phyloP scores from a whole-genome alignment of 2,888 invertebrate species.

The Galeruca laticollis region DNA sequence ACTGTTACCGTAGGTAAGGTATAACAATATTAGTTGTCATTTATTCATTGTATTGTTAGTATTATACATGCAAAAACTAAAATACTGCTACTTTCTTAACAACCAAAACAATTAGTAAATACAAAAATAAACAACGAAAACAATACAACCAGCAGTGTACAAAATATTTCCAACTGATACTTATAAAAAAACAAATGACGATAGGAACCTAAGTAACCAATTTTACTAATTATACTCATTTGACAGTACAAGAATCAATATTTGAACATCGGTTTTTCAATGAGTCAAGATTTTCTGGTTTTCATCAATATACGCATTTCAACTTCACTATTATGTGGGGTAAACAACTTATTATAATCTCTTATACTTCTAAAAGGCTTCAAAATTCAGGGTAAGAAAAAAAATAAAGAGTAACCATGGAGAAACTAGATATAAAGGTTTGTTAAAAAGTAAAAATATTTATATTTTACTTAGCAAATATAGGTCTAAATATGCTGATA shows the following conservation, averaged over 20 bases:
- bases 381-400: too few relatives aligned
- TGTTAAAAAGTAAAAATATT: too few relatives aligned
- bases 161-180: conserved; percentile 43
- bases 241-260: conserved; percentile 17
- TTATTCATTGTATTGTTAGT: neutral
- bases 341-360: too few relatives aligned
- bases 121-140: conserved; percentile 29
- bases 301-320: too few relatives aligned
- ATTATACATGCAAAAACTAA: neutral
- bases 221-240: conserved; percentile 30
- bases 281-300: too few relatives aligned
- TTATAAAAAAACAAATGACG: conserved; percentile 47
- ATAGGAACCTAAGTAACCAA: conserved; percentile 46
- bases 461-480: too few relatives aligned
- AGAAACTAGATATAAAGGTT: too few relatives aligned
- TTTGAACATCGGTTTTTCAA: neutral
- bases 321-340: too few relatives aligned
- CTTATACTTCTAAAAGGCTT: too few relatives aligned
- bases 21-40: neutral
- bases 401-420: too few relatives aligned
- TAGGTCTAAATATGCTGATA: too few relatives aligned
- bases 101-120: conserved; percentile 36
- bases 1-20: neutral
- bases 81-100: conserved; percentile 12
- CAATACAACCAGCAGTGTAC: conserved; percentile 55